Conservation (phyloP, 1,140 invertebrate genomes). For the Diplogasteroides magnus region DNA sequence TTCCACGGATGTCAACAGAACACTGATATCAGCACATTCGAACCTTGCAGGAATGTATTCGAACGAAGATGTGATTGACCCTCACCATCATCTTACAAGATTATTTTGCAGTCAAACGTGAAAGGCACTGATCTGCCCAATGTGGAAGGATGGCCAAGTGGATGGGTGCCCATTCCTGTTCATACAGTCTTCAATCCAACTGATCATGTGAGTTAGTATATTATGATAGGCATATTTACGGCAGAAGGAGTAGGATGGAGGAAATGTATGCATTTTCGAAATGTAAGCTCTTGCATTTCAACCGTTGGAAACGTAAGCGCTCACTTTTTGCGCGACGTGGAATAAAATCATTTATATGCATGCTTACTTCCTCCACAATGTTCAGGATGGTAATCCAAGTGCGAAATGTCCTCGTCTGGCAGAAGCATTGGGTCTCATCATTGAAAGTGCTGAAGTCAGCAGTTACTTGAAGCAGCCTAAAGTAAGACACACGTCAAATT, state of each 20-base stretch:
- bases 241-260: too few relatives aligned
- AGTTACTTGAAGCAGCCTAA: not conserved
- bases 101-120: not conserved
- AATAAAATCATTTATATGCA: too few relatives aligned
- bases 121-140: not conserved
- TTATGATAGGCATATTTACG: not conserved
- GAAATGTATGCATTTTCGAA: too few relatives aligned
- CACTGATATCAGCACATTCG: conserved; percentile 17
- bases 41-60: conserved; percentile 32
- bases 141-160: conserved; percentile 22
- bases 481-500: too few relatives aligned
- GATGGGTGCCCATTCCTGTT: conserved; percentile 22
- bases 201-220: conserved; percentile 21
- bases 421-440: not conserved
- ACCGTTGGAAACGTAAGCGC: too few relatives aligned
- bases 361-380: too few relatives aligned
- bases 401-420: not conserved
- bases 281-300: too few relatives aligned
- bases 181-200: conserved; percentile 21
- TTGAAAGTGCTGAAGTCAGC: not conserved
- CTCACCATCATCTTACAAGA: not conserved
- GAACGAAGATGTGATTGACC: not conserved
- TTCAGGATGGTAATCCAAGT: not conserved
- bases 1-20: conserved; percentile 23
- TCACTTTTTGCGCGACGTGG: too few relatives aligned